These are phyloP conservation scores for Cephus runcator DNA, from an alignment of 2,888 invertebrate genomes.

Conservation along the genomic window DNA sequence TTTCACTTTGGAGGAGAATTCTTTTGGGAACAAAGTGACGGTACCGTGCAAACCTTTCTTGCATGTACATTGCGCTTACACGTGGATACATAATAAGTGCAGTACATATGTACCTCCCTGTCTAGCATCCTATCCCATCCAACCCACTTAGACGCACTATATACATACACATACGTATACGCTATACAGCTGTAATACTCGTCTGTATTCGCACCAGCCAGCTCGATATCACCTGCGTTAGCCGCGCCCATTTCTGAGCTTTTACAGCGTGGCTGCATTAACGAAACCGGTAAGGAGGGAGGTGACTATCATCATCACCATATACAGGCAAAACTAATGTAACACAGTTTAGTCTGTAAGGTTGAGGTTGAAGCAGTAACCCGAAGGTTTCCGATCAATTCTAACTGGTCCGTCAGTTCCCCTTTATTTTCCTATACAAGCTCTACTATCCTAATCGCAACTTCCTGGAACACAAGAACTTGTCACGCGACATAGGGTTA, in stretches of 20 bases:
- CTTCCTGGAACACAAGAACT: background rate
- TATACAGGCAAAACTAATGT: background rate
- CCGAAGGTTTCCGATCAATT: background rate
- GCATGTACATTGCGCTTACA: background rate
- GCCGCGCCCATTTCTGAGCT: constrained; percentile 4
- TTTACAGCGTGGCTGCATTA: background rate
- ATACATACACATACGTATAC: background rate
- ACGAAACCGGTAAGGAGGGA: background rate
- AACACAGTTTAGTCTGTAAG: background rate
- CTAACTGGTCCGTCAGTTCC: background rate
- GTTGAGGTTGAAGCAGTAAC: background rate
- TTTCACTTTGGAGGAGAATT: background rate
- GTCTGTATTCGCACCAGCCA: background rate
- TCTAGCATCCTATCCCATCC: background rate
- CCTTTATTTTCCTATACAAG: background rate
- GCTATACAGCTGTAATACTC: background rate
- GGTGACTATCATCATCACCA: background rate
- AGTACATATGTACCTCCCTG: background rate
- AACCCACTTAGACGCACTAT: background rate
- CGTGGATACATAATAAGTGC: background rate
- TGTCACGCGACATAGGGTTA: background rate
- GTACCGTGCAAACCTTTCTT: background rate
- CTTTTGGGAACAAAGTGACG: background rate
- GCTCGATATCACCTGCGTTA: constrained; percentile 1
- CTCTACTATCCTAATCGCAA: background rate